Percentiles rank a stretch among this genome's conserved stretches.
These are phyloP conservation scores for Xanthia icteritia DNA, from an alignment of 2,888 invertebrate genomes.

Conservation along the genomic window DNA sequence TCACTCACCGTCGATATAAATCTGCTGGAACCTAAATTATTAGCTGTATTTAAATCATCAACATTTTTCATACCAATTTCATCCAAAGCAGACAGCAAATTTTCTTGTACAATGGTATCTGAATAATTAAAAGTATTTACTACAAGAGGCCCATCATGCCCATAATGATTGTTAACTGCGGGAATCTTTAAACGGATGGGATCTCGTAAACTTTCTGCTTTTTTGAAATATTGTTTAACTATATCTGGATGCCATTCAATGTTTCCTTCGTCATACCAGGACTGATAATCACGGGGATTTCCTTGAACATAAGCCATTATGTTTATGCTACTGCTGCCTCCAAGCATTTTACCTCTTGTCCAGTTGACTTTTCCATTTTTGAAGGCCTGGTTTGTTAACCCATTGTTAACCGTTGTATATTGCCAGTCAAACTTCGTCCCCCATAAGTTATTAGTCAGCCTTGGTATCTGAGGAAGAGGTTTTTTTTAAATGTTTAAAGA, in stretches of 20 bases:
- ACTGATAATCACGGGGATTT: constrained; percentile 83
- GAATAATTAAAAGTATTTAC: constrained; percentile 52
- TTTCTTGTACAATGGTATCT: neutral
- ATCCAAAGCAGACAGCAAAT: constrained; percentile 42
- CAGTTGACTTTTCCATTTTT: constrained; percentile 74
- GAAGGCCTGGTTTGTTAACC: constrained; percentile 46
- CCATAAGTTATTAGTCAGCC: neutral
- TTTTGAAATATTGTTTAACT: constrained; percentile 53
- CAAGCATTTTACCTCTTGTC: constrained; percentile 91
- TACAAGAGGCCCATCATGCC: constrained; percentile 54
- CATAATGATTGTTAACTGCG: constrained; percentile 75
- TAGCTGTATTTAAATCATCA: constrained; percentile 48
- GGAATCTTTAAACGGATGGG: constrained; percentile 20
- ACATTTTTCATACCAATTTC: constrained; percentile 54
- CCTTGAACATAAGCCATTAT: constrained; percentile 90
- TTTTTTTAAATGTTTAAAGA: neutral
- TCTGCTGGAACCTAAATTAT: constrained; percentile 47
- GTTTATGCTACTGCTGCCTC: constrained; percentile 89
- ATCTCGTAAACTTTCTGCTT: constrained; percentile 60
- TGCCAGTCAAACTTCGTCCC: constrained; percentile 55
- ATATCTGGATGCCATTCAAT: constrained; percentile 68
- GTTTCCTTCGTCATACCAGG: constrained; percentile 87
- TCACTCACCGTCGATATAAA: constrained; percentile 21
- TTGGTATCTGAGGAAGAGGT: constrained; percentile 45
- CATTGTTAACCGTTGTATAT: constrained; percentile 54